A percentile compares a stretch with the other conserved stretches of the same genome.
Evolutionary conservation across 2,888 invertebrate genomes (phyloP).

Genomic region (Eupithecia inturbata): DNA sequence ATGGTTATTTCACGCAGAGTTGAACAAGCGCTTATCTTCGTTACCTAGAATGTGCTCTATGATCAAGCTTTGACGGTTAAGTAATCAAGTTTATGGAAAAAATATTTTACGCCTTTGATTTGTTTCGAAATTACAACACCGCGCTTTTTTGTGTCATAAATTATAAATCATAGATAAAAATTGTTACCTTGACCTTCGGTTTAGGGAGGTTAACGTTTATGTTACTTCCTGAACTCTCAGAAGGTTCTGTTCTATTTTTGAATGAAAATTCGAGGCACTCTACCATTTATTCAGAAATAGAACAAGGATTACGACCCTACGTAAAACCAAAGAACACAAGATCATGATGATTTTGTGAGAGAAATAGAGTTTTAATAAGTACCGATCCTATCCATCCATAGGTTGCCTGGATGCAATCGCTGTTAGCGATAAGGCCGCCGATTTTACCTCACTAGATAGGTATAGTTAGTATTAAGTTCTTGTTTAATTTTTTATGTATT

Average conservation of each 20-base stretch:
- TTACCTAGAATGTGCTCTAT: neutral
- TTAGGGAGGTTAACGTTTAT: neutral
- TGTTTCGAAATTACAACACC: neutral
- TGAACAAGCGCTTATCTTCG: conserved; percentile 37
- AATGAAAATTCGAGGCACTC: neutral
- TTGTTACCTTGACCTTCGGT: neutral
- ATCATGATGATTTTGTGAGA: no score
- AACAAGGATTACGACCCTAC: neutral
- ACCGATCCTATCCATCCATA: no score
- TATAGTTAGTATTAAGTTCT: no score
- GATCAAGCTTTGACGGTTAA: neutral
- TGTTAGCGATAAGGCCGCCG: no score
- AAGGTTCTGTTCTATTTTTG: conserved; percentile 5
- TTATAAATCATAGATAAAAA: neutral
- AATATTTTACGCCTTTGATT: neutral
- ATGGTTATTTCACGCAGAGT: conserved; percentile 50
- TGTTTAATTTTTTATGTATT: no score
- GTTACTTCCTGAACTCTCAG: neutral
- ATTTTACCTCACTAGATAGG: no score
- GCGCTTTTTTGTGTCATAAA: neutral
- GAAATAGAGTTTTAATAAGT: no score
- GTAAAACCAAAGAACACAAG: no score
- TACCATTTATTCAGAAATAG: neutral
- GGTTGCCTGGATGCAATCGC: no score
- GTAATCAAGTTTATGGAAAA: neutral